Conservation (phyloP, 2,888 invertebrate species). For the Nomada hirtipes region DNA sequence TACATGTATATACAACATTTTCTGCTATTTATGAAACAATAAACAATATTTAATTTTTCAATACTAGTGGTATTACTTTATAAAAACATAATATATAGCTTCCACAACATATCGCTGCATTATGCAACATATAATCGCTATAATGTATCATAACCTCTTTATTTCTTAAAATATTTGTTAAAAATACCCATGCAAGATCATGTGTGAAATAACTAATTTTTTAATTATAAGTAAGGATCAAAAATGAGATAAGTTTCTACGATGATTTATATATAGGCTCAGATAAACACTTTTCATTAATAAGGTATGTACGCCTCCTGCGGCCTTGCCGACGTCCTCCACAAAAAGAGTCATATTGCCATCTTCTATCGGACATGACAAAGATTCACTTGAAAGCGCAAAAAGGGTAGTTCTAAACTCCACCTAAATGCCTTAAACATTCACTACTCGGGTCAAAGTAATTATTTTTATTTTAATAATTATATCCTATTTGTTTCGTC, state of each 20-base stretch:
- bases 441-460: not conserved
- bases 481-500: not conserved
- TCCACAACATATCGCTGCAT: not conserved
- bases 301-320: too few relatives aligned
- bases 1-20: slow-evolving; percentile 26
- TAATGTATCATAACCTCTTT: not conserved
- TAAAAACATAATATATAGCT: not conserved
- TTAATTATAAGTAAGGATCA: not conserved
- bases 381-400: too few relatives aligned
- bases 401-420: too few relatives aligned
- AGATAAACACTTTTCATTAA: not conserved
- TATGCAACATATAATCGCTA: not conserved
- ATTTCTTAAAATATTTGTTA: slow-evolving; percentile 5
- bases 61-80: not conserved
- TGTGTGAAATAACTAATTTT: not conserved
- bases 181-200: not conserved
- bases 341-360: too few relatives aligned
- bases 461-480: not conserved
- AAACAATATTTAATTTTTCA: slow-evolving; percentile 36
- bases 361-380: too few relatives aligned
- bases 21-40: slow-evolving; percentile 23
- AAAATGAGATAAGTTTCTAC: not conserved
- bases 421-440: too few relatives aligned
- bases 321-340: too few relatives aligned
- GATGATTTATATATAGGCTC: not conserved